A percentile compares a stretch with the other conserved stretches of the same genome.
Conservation (phyloP, 1,140 invertebrate species). For the Drosophila parvula region DNA sequence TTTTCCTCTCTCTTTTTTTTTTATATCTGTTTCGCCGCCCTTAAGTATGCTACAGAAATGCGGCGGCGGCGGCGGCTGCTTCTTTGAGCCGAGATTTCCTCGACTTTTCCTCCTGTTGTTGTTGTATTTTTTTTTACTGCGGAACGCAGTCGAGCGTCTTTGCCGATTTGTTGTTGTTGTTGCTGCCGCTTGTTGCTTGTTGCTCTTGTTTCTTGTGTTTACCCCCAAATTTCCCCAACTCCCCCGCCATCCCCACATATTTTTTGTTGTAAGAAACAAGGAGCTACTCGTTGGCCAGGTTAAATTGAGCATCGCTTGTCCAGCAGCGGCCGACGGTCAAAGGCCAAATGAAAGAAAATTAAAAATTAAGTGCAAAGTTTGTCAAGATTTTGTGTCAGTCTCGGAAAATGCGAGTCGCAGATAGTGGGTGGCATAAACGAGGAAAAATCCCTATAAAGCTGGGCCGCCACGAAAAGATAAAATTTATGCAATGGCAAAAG, state of each 20-base stretch:
- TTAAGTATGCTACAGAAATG: constrained; percentile 55
- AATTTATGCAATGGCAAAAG: constrained; percentile 61
- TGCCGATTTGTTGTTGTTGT: constrained; percentile 23
- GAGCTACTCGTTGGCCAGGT: constrained; percentile 44
- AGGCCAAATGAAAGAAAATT: constrained; percentile 62
- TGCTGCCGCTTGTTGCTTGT: constrained; percentile 34
- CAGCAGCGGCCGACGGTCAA: constrained; percentile 52
- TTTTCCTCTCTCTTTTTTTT: constrained; percentile 16
- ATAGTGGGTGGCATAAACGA: background rate
- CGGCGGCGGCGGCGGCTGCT: constrained; percentile 6
- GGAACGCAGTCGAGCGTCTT: constrained; percentile 50
- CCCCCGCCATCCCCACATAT: background rate
- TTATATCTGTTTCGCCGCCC: constrained; percentile 25
- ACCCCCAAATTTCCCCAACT: background rate
- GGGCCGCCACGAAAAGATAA: constrained; percentile 22
- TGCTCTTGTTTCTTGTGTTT: constrained; percentile 8
- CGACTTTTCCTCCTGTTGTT: constrained; percentile 8
- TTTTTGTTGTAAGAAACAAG: constrained; percentile 14
- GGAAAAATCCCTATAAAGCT: constrained; percentile 17
- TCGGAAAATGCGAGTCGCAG: background rate
- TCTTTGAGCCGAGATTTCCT: constrained; percentile 45
- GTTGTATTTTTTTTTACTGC: constrained; percentile 21
- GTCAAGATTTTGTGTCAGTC: constrained; percentile 31
- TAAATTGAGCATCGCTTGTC: constrained; percentile 72
- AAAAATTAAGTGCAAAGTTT: constrained; percentile 71